Base-by-base conservation (phyloP, 2,888 invertebrate genomes). In the Lottia gigantea region DNA sequence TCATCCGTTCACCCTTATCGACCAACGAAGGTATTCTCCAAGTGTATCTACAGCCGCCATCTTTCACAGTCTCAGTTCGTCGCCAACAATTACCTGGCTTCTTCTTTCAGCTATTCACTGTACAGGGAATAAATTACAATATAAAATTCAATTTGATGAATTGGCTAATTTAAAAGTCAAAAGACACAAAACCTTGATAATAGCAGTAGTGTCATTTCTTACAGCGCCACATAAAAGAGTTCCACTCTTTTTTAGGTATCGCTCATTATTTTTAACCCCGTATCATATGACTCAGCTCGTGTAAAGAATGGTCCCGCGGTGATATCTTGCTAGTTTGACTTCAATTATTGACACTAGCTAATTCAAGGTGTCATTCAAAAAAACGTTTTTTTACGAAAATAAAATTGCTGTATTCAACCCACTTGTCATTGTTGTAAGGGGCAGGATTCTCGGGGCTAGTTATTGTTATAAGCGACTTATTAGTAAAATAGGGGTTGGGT, bases 141-240 rank as follows among this genome's bases (percentile, higher is more conserved):
- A 67, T 55, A 67, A 67, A 40, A 67, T 67, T 61, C 67, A 67
- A 61, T 61, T 49, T 67, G 67, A 55, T 67, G 67, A 67, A 67
- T 67, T 67, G 67, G 55, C 67, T 49, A 67, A 67, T 67, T 67
- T 67, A 67, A 55, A 40, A 55, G 49, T 55, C 23, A 61, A 61
- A 26, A 67, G 40, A 49, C 23, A 55, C 40, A 67, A 31, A 67
- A 49, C 19, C 55, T 40, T 61, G 15, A 55, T 67, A 61, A 67
- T 67, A 67, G 67, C 40, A 67, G 67, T 55, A 40, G 61, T 40
- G 67, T 67, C 61, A 67, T 55, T 67, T 55, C 55, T 61, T 55
- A 67, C 55, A 49, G 61, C 16, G 40, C 55, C 55, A 55, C 6
- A 67, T 67, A 67, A 67, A 55, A 67, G 67, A 55, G 55, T 55